phyloP scores from a whole-genome alignment of 2,113 vertebrate species.

The Microcebus ravelobensis region DNA sequence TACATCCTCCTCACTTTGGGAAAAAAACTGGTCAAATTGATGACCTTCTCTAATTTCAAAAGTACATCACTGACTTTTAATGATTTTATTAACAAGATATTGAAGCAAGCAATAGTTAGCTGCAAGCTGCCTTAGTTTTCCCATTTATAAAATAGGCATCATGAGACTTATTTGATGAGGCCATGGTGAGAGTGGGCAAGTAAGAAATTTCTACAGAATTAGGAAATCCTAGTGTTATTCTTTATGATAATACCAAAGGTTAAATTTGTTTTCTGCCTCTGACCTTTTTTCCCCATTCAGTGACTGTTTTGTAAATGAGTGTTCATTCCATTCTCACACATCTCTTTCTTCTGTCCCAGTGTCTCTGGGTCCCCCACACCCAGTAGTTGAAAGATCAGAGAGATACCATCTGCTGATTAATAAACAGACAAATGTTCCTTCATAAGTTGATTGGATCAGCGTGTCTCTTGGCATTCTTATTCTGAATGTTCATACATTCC shows the following conservation, averaged over 20 bases:
- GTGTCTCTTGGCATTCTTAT: conserved; percentile 74
- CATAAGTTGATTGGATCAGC: conserved; percentile 80
- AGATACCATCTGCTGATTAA: conserved; percentile 84
- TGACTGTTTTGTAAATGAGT: conserved; percentile 81
- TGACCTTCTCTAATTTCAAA: background rate
- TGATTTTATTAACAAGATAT: background rate
- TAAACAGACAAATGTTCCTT: conserved; percentile 82
- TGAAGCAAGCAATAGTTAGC: background rate
- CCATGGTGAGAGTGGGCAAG: background rate
- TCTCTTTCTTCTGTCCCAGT: conserved; percentile 82
- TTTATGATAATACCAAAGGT: conserved; percentile 10
- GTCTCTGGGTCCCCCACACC: conserved; percentile 75
- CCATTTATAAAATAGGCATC: background rate
- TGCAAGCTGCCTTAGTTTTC: background rate
- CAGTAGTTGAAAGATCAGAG: conserved; percentile 80
- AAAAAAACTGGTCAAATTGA: background rate
- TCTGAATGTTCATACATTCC: conserved; percentile 80
- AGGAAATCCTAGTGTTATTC: background rate
- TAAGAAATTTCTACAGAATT: background rate
- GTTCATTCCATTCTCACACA: conserved; percentile 73
- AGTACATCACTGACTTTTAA: background rate
- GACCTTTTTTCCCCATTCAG: background rate
- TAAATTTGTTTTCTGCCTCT: conserved; percentile 62
- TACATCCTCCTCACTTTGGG: background rate
- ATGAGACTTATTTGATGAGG: background rate